Conservation (phyloP, 2,888 invertebrate genomes). For the Allolobophora icterica region DNA sequence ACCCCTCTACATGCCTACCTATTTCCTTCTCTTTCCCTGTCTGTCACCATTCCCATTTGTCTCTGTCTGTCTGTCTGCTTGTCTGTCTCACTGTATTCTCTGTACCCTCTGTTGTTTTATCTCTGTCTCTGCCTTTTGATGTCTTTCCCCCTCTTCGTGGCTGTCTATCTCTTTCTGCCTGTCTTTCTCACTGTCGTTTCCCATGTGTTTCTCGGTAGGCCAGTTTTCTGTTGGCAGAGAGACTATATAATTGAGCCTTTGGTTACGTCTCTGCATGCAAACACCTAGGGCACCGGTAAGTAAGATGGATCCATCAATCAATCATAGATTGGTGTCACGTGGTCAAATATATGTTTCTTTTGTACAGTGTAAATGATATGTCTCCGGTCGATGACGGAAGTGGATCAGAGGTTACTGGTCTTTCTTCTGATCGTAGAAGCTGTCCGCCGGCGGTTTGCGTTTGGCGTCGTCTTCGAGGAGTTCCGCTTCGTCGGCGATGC, state of each 20-base stretch:
- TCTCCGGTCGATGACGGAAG: too few relatives aligned
- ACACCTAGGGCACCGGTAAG: too few relatives aligned
- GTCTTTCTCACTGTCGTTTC: not conserved
- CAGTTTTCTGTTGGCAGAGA: too few relatives aligned
- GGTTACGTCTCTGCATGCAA: too few relatives aligned
- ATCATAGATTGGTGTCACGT: not conserved
- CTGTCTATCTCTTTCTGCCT: not conserved
- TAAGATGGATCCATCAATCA: too few relatives aligned
- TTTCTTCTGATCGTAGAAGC: not conserved
- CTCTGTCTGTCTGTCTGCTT: not conserved
- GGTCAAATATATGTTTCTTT: not conserved
- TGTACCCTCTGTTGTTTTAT: too few relatives aligned
- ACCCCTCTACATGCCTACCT: too few relatives aligned
- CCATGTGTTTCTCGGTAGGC: too few relatives aligned
- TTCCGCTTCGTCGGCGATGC: not conserved
- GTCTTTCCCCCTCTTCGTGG: not conserved
- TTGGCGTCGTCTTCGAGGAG: not conserved
- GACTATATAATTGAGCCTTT: too few relatives aligned
- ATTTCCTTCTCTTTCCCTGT: too few relatives aligned
- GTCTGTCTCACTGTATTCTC: too few relatives aligned
- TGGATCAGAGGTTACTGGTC: not conserved
- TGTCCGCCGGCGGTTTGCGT: not conserved
- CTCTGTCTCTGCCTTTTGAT: not conserved
- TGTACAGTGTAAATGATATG: not conserved
- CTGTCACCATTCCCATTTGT: not conserved